A percentile compares a stretch with the other conserved stretches of the same genome.
phyloP scores from a whole-genome alignment of 1,140 invertebrate genomes.

The Drosophila sproati region DNA sequence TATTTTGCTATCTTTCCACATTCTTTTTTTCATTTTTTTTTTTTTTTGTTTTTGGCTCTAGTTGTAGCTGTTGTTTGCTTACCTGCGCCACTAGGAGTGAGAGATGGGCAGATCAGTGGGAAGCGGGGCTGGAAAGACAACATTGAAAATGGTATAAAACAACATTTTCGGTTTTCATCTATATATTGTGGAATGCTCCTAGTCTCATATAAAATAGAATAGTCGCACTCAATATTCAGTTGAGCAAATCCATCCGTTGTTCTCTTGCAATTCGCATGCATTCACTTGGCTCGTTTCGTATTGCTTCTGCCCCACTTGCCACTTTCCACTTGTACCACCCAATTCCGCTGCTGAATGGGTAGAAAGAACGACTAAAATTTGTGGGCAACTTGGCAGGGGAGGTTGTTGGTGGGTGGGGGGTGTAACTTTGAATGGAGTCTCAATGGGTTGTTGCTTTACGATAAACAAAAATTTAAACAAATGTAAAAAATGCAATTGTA shows the following conservation, averaged over 20 bases:
- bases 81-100: slow-evolving; percentile 50
- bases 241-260: slow-evolving; percentile 81
- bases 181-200: slow-evolving; percentile 51
- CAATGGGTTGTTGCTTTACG: slow-evolving; percentile 55
- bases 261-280: slow-evolving; percentile 68
- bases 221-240: slow-evolving; percentile 78
- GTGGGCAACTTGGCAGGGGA: slow-evolving; percentile 30
- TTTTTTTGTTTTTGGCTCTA: slow-evolving; percentile 29
- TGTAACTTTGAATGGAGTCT: slow-evolving; percentile 57
- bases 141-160: slow-evolving; percentile 57
- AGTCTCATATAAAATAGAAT: slow-evolving; percentile 48
- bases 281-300: slow-evolving; percentile 55
- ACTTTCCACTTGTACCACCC: neutral
- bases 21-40: slow-evolving; percentile 3
- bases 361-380: slow-evolving; percentile 28
- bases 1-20: neutral
- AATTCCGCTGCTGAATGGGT: slow-evolving; percentile 8
- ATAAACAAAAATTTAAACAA: slow-evolving; percentile 75
- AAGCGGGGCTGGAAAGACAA: neutral
- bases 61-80: slow-evolving; percentile 51
- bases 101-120: neutral
- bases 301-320: slow-evolving; percentile 3
- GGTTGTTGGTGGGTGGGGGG: too few species aligned
- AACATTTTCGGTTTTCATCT: slow-evolving; percentile 64
- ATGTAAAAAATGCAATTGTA: slow-evolving; percentile 55